Percentiles rank a stretch among this genome's conserved stretches.
Evolutionary conservation across 1,140 invertebrate genomes (phyloP).

Genomic region (Trissolcus basalis): DNA sequence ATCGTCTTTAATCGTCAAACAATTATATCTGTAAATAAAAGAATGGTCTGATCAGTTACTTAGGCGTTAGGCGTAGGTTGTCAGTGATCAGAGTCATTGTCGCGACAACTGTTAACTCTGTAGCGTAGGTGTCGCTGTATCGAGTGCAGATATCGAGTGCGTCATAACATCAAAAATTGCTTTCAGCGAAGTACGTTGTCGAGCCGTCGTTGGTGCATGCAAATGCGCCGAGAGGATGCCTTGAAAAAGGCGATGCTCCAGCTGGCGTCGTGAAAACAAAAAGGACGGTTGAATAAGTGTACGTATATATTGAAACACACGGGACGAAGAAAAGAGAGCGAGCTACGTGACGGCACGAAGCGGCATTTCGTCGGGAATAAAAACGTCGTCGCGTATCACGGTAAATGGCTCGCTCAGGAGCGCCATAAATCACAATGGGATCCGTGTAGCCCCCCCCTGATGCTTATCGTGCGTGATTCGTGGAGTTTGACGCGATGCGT

Average conservation of each 20-base stretch:
- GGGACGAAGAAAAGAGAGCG: constrained; percentile 7
- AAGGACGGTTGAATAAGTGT: not conserved
- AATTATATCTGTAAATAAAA: constrained; percentile 58
- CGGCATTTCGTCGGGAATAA: constrained; percentile 11
- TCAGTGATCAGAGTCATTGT: constrained; percentile 42
- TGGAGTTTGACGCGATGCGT: constrained; percentile 48
- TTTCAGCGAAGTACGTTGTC: not conserved
- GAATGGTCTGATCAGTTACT: constrained; percentile 37
- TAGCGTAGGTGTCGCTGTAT: constrained; percentile 18
- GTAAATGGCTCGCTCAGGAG: constrained; percentile 15
- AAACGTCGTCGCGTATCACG: constrained; percentile 38
- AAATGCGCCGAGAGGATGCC: constrained; percentile 17
- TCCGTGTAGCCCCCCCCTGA: constrained; percentile 31
- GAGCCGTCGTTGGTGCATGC: not conserved
- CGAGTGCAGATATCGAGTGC: constrained; percentile 16
- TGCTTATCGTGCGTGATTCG: constrained; percentile 34
- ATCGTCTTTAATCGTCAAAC: constrained; percentile 49
- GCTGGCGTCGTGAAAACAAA: constrained; percentile 3
- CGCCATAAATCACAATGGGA: constrained; percentile 41
- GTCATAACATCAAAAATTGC: constrained; percentile 19
- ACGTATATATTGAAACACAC: constrained; percentile 9
- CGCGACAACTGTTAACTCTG: constrained; percentile 39
- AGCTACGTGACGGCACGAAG: constrained; percentile 26
- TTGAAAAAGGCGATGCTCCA: not conserved
- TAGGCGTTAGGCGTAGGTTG: constrained; percentile 33